Base-by-base conservation (phyloP, 2,888 invertebrate genomes). In the Platynereis dumerilii region DNA sequence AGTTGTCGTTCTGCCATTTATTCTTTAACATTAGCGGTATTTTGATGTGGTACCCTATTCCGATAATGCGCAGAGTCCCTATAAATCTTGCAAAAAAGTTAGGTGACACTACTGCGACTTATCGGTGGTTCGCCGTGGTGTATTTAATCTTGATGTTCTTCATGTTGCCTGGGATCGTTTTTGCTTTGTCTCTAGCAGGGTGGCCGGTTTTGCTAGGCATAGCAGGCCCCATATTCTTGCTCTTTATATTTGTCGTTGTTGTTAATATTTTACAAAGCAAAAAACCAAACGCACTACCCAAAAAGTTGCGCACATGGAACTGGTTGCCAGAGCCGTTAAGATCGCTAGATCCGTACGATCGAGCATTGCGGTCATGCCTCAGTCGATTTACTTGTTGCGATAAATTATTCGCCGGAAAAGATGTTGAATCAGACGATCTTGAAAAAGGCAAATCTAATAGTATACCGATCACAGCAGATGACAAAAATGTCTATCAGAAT, bases 41-140 rank as follows among this genome's bases (percentile, higher is more conserved):
- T 26, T 52, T 87, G 1, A 69, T 88, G 1, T 88, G 86, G 75
- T 88, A 87, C 74, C 86, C 87, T 1, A 78, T 88, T 22, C 87
- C 87, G 1, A 79, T 77, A 57, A 81, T 85, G 76, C 74, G 87
- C 29, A 65, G 65, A 22, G 72, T 86, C 45, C 87, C 87, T 0
- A 83, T 87, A 26, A 71, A 71, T 22, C 67, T 86, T 56, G 85
- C 87, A 2, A 84, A 83, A 68, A 70, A 75, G 26, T 74, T 87
- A 10, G 87, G 87, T 28, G 75, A 81, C 20, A 80, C 79, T 2
- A 87, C 87, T 0, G 85, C 86, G n/a, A 75, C 84, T 73, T 86
- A 87, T 70, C 83, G 86, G 7, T 87, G 87, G 87, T 87, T 87
- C 73, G 84, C 86, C 17, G 69, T 84, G n/a, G 66, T 82, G n/a